A percentile compares a stretch with the other conserved stretches of the same genome.
These are phyloP conservation scores for Verasper variegatus DNA, from an alignment of 2,113 vertebrate species.

Conservation along the genomic window DNA sequence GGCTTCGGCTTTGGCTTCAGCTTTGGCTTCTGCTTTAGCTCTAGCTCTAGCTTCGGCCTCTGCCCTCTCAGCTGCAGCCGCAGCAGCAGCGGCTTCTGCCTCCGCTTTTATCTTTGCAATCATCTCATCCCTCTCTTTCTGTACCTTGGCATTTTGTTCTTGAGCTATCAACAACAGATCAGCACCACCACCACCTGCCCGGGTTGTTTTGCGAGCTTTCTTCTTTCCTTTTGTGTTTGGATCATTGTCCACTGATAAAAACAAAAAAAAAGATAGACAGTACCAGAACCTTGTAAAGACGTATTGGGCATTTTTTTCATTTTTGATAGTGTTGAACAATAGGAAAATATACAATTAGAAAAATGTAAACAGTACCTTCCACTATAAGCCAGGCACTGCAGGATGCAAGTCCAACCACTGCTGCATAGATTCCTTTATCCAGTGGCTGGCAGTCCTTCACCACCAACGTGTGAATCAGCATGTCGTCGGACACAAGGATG, in stretches of 20 bases:
- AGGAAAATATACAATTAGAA: background rate
- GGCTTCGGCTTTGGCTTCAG: background rate
- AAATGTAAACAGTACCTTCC: slow-evolving; percentile 78
- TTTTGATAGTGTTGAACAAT: background rate
- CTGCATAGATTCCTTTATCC: slow-evolving; percentile 88
- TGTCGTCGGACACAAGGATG: slow-evolving; percentile 83
- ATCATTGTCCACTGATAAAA: slow-evolving; percentile 71
- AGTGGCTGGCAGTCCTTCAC: slow-evolving; percentile 79
- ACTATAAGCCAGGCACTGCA: slow-evolving; percentile 90
- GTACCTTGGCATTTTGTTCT: slow-evolving; percentile 73
- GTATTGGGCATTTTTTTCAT: too few species aligned
- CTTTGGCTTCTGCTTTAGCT: slow-evolving; percentile 8
- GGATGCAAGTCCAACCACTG: slow-evolving; percentile 79
- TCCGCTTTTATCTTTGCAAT: slow-evolving; percentile 55
- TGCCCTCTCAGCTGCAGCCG: slow-evolving; percentile 15
- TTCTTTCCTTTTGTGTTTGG: slow-evolving; percentile 72
- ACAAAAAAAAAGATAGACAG: slow-evolving; percentile 12
- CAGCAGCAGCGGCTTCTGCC: slow-evolving; percentile 16
- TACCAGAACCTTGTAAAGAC: background rate
- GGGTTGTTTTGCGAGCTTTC: slow-evolving; percentile 78
- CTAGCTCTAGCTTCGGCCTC: slow-evolving; percentile 19
- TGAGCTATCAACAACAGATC: slow-evolving; percentile 72
- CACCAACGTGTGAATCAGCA: slow-evolving; percentile 85
- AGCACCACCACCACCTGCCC: slow-evolving; percentile 69
- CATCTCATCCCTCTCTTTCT: slow-evolving; percentile 62